Evolutionary conservation across 92 coral and sea anemone genomes (phyloP), one percentile per base, ranked within the genome.

Genomic region (Porites divaricata): DNA sequence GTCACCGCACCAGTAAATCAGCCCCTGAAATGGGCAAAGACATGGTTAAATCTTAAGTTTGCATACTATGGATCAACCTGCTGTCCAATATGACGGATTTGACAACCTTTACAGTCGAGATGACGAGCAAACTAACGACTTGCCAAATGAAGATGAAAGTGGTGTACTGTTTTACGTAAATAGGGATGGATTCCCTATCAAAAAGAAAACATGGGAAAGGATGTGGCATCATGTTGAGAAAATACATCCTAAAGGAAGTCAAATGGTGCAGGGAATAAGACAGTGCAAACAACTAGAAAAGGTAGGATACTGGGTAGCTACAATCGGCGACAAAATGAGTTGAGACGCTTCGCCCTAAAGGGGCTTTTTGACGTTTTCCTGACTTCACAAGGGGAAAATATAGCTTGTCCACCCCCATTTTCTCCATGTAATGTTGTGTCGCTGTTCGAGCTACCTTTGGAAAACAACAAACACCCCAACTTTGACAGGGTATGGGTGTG

Each of bases 151-250:
- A 10, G 92, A 83, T 70, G 90, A 89, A 50, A 82, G 86, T 24
- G 95, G 95, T 4, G 91, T 85, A 11, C 78, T 88, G 59, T 94
- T 94, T 70, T 95, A 97, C 71, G 97, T 97, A 28, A 97, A 97
- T 88, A 87, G 85, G 73, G 96, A 92, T 83, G 96, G 99, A 7
- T 93, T 97, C 81, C 99, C 99, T 17, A 93, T 95, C 78, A 81
- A 85, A 15, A 87, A 88, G 73, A 92, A 85, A 69, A 93, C 94
- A 25, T 97, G 97, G 98, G 98, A 97, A 54, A 85, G 98, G 81
- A 97, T 97, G 99, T 97, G 99, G 99, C 79, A 81, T 10, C 95
- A 97, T 81, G 98, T 93, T 17, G 94, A 97, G 87, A 95, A 75
- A 68, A 88, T 91, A 10, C 99, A 97, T 71, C 99, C 99, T 12